Base-by-base conservation (phyloP, 2,888 invertebrate genomes). In the Pollenia angustigena region DNA sequence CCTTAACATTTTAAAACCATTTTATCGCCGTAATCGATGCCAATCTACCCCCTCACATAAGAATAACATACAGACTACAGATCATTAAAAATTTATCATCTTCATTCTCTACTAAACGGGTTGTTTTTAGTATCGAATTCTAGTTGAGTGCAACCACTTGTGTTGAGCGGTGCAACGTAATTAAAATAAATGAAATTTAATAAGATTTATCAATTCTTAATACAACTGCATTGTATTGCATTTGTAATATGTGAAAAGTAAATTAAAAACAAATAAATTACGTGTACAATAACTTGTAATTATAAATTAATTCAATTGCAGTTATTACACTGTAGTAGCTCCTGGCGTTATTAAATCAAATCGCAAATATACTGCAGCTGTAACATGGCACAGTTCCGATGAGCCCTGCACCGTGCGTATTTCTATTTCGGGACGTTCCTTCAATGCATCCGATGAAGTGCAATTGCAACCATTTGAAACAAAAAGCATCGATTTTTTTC, bases 261-360 rank as follows among this genome's bases (percentile, higher is more conserved):
- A 44, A 42, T 9, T 9, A 46, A 16, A 46, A 10, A 32, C 4
- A 14, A 50, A 32, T 14, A 10, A 52, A 16, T 40, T 7, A 18
- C n/a, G n/a, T n/a, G n/a, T n/a, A n/a, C 6, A 1, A 50, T 23
- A n/a, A 8, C 1, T 16, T 60, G 6, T 40, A 60, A 60, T n/a
- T 40, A 40, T 2, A 56, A 44, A 40, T 52, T n/a, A 52, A 69
- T 40, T 42, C n/a, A 71, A 10, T 58, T 48, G 8, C n/a, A 85
- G 85, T 50, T 81, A 71, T 44, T 85, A 85, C 62, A 56, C 72
- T 3, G 44, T 86, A 69, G 56, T 71, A 58, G 86, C 82, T 1
- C 83, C 86, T 1, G 86, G 86, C 12, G 1, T 50, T 6, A 52
- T 86, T 2, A 79, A 71, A 64, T 58, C 79, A 1, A 85, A 85